These are phyloP conservation scores for Bufo bufo DNA, from an alignment of 2,113 vertebrate genomes.

Conservation along the genomic window DNA sequence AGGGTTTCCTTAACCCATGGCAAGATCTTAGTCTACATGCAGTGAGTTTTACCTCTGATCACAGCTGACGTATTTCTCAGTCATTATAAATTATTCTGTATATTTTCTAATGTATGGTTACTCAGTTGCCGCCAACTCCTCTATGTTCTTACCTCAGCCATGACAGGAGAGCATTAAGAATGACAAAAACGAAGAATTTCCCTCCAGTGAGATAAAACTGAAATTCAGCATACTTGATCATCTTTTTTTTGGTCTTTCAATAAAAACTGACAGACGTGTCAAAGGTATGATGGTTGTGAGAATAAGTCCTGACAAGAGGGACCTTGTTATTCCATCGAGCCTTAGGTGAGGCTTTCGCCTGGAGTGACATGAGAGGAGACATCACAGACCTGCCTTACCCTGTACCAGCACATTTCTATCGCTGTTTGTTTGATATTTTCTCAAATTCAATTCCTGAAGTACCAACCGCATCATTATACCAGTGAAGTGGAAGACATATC, in stretches of 20 bases:
- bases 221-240: constrained; percentile 71
- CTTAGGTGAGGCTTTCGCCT: constrained; percentile 69
- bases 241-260: constrained; percentile 66
- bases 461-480: background rate
- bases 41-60: background rate
- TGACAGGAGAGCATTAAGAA: constrained; percentile 68
- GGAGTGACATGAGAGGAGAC: constrained; percentile 63
- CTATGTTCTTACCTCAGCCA: constrained; percentile 62
- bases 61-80: background rate
- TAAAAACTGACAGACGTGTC: constrained; percentile 80
- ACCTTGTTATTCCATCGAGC: constrained; percentile 74
- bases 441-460: background rate
- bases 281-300: constrained; percentile 72
- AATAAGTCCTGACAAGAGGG: constrained; percentile 77
- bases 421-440: background rate
- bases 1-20: too few species aligned
- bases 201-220: constrained; percentile 67
- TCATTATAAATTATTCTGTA: background rate
- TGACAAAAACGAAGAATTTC: constrained; percentile 67
- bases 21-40: background rate
- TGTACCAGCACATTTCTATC: background rate
- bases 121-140: constrained; percentile 15
- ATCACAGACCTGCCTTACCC: constrained; percentile 59
- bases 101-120: background rate
- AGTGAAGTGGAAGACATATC: background rate